Conservation (phyloP, 2,113 vertebrate genomes). For the Apodemus sylvaticus region DNA sequence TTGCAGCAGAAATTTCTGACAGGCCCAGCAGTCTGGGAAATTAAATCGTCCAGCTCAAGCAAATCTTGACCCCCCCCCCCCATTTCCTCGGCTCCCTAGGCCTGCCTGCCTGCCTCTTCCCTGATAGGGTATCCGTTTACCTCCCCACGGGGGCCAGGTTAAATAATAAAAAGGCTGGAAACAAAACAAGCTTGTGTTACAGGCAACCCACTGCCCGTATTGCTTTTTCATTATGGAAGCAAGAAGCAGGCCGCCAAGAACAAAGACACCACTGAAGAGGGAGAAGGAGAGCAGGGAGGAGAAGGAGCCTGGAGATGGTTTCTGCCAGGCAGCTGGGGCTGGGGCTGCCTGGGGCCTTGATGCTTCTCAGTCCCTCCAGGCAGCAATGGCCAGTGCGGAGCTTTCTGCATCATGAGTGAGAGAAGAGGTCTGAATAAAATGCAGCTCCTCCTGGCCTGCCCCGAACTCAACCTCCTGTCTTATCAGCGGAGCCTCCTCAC, state of each 20-base stretch:
- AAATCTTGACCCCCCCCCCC: constrained; percentile 57
- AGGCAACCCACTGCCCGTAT: background rate
- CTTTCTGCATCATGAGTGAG: background rate
- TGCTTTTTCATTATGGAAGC: background rate
- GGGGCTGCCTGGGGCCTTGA: background rate
- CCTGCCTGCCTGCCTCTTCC: background rate
- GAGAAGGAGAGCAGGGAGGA: background rate
- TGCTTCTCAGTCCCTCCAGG: accelerated
- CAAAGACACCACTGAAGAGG: background rate
- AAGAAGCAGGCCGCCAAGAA: background rate
- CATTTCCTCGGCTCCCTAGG: background rate
- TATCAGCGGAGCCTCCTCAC: accelerated
- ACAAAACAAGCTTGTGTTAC: constrained; percentile 23
- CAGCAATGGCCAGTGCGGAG: accelerated
- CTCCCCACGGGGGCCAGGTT: background rate
- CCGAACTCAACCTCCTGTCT: accelerated
- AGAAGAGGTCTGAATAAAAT: background rate
- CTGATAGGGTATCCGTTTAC: background rate
- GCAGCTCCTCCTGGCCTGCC: background rate
- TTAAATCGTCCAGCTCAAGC: constrained; percentile 55
- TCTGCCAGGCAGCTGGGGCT: accelerated
- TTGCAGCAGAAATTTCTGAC: constrained; percentile 36
- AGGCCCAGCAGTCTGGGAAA: constrained; percentile 70
- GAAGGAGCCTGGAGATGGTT: background rate
- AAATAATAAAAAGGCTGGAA: constrained; percentile 63